Evolutionary conservation across 1,140 invertebrate genomes (phyloP).

Genomic region (Holotrichia oblita): DNA sequence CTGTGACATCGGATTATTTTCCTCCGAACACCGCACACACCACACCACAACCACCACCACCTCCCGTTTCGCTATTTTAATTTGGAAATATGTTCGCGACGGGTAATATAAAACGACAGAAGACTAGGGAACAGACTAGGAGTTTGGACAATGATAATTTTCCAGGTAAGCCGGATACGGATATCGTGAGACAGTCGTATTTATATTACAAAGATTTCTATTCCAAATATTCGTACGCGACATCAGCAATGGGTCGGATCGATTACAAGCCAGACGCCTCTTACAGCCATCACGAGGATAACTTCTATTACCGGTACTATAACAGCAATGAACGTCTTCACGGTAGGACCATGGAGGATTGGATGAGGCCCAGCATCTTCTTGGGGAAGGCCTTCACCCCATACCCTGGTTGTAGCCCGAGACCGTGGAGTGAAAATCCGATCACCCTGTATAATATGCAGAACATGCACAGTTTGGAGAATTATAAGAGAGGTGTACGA

Average conservation of each 20-base stretch:
- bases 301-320: slow-evolving; percentile 67
- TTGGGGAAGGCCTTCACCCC: slow-evolving; percentile 64
- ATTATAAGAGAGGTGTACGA: slow-evolving; percentile 69
- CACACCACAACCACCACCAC: no score
- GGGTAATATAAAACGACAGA: slow-evolving; percentile 37
- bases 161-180: slow-evolving; percentile 26
- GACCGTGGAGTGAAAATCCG: slow-evolving; percentile 72
- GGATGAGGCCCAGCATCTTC: slow-evolving; percentile 71
- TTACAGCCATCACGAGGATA: slow-evolving; percentile 62
- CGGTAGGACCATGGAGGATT: slow-evolving; percentile 70
- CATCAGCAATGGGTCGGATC: slow-evolving; percentile 65
- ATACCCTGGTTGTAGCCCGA: slow-evolving; percentile 65
- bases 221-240: slow-evolving; percentile 36
- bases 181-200: background rate
- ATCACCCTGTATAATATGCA: no score
- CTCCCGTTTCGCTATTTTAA: no score
- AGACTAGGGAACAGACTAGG: slow-evolving; percentile 36
- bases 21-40: no score
- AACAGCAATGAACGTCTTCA: slow-evolving; percentile 65
- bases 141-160: slow-evolving; percentile 41
- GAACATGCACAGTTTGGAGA: slow-evolving; percentile 60
- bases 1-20: no score
- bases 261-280: slow-evolving; percentile 64
- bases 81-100: slow-evolving; percentile 39
- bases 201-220: slow-evolving; percentile 37